These are phyloP conservation scores for Dendrolimus pini DNA, from an alignment of 2,888 invertebrate genomes.

Conservation along the genomic window DNA sequence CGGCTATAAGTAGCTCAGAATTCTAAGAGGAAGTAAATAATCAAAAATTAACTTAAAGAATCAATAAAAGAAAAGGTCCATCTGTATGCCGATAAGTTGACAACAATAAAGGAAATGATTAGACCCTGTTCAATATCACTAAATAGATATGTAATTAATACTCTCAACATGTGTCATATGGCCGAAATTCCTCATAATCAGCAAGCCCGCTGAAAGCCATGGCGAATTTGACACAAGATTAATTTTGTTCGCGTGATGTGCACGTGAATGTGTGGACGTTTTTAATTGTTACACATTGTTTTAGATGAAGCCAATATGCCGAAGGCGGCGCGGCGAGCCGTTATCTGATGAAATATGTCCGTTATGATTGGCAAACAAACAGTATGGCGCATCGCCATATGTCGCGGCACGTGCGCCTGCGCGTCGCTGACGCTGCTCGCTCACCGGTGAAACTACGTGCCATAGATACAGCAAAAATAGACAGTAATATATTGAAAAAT, in stretches of 20 bases:
- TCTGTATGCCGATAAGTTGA: too few relatives aligned
- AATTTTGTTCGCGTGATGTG: constrained; percentile 15
- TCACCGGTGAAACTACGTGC: constrained; percentile 62
- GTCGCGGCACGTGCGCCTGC: constrained; percentile 72
- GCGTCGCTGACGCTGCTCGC: constrained; percentile 65
- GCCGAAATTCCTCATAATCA: not conserved
- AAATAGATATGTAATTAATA: too few relatives aligned
- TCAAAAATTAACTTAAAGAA: too few relatives aligned
- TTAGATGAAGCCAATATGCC: constrained; percentile 64
- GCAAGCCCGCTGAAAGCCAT: constrained; percentile 40
- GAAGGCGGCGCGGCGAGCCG: constrained; percentile 60
- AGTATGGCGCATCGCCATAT: constrained; percentile 73
- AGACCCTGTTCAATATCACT: too few relatives aligned
- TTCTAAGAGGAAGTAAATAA: too few relatives aligned
- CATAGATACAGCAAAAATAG: constrained; percentile 1
- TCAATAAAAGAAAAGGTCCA: too few relatives aligned
- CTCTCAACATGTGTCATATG: not conserved
- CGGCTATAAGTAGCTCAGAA: too few relatives aligned
- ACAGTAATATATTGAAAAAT: not conserved
- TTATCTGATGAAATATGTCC: constrained; percentile 77
- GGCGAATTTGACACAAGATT: constrained; percentile 39
- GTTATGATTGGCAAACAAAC: constrained; percentile 77
- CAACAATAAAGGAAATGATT: too few relatives aligned
- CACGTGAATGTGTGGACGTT: constrained; percentile 39
- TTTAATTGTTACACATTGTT: constrained; percentile 67